Percentiles rank a stretch among this genome's conserved stretches.
Evolutionary conservation across 2,113 vertebrate genomes (phyloP).

Genomic region (Lophura nycthemera): DNA sequence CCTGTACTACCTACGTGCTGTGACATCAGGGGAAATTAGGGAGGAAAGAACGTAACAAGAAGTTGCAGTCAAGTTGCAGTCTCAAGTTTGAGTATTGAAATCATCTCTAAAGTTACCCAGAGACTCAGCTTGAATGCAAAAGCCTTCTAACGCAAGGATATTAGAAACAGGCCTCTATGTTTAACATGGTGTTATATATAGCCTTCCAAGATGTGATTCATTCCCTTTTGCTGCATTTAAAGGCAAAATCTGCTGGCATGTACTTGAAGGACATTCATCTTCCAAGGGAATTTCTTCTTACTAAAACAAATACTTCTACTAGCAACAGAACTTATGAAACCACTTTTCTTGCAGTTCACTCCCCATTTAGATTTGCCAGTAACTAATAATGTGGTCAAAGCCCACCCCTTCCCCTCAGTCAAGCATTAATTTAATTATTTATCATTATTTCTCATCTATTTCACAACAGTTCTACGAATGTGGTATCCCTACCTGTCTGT

Average conservation of each 20-base stretch:
- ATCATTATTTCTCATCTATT: constrained; percentile 10
- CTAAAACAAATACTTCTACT: constrained; percentile 55
- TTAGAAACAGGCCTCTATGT: constrained; percentile 63
- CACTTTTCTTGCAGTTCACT: neutral
- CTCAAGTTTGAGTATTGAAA: constrained; percentile 7
- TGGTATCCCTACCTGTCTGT: constrained; percentile 56
- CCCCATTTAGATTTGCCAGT: constrained; percentile 35
- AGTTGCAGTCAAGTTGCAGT: constrained; percentile 28
- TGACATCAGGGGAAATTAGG: neutral
- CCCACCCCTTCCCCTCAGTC: constrained; percentile 35
- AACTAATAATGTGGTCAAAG: constrained; percentile 1
- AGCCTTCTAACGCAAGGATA: constrained; percentile 35
- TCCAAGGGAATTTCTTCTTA: constrained; percentile 67
- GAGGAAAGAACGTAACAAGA: neutral
- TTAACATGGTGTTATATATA: constrained; percentile 59
- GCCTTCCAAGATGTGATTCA: constrained; percentile 61
- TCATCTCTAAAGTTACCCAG: constrained; percentile 1
- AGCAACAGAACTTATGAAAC: constrained; percentile 58
- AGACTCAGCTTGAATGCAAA: constrained; percentile 52
- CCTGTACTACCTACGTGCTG: neutral
- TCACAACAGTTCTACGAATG: constrained; percentile 32
- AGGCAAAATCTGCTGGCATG: constrained; percentile 44
- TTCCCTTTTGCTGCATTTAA: constrained; percentile 60
- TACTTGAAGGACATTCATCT: constrained; percentile 63
- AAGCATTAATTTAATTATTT: constrained; percentile 20